A percentile compares a stretch with the other conserved stretches of the same genome.
Evolutionary conservation across 2,113 vertebrate species (phyloP).

Genomic region (Turdus rufiventris): DNA sequence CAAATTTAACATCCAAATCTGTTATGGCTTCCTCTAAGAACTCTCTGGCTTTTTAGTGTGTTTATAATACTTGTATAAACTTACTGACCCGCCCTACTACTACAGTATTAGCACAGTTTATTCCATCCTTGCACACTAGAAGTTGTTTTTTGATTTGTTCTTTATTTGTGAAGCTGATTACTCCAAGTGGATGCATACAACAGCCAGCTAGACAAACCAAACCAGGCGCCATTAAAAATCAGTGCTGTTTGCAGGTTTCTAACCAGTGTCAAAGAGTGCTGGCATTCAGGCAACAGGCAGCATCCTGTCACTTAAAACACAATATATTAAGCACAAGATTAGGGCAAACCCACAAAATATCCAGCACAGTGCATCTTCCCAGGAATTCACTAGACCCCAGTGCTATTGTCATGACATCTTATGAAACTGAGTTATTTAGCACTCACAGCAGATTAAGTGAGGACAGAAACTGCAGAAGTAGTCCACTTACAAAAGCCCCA

Average conservation of each 20-base stretch:
- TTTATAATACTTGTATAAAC: background rate
- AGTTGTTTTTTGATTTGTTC: background rate
- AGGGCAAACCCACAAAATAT: background rate
- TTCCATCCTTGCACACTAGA: background rate
- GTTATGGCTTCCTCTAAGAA: background rate
- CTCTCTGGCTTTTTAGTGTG: background rate
- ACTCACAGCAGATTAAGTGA: background rate
- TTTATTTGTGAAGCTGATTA: background rate
- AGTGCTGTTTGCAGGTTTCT: background rate
- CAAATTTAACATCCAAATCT: background rate
- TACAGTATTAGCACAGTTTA: background rate
- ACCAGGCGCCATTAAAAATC: background rate
- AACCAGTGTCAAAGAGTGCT: fast-evolving
- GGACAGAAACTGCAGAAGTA: background rate
- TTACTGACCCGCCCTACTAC: background rate
- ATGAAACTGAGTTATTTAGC: background rate
- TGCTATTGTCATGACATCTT: background rate
- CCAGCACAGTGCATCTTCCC: background rate
- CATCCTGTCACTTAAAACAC: background rate
- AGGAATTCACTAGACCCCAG: background rate
- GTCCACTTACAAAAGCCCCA: background rate
- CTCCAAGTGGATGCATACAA: background rate
- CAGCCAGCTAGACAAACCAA: background rate
- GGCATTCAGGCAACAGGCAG: background rate
- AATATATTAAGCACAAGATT: background rate